Base-by-base conservation (phyloP, 2,113 vertebrate species). In the Colossoma macropomum region DNA sequence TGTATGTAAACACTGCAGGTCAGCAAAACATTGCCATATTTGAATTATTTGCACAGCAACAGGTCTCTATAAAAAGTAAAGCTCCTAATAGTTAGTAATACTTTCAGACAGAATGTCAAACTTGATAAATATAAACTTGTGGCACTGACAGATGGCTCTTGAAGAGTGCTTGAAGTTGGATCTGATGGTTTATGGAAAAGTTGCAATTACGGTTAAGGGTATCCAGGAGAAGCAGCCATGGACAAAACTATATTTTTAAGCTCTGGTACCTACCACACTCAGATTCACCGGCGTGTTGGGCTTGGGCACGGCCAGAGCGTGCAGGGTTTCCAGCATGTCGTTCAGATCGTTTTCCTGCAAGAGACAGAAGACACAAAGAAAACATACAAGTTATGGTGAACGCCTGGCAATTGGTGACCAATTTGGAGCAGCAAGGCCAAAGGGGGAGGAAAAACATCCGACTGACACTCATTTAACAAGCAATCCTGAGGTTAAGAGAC, bases 291-390 rank as follows among this genome's bases (percentile, higher is more conserved):
- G 94, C 87, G 95, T 97, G 74, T 96, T 96, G 32, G 96, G 95
- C 92, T 96, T 96, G 89, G 98, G 98, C 91, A 99, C 96, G 60
- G 96, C 95, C 89, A 97, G 95, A 79, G 89, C 93, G 86, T 98
- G 95, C 85, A 98, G 94, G 0, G 96, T 96, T 87, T 96, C 95
- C 89, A 99, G 94, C 89, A 97, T 93, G 90, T 97, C 96, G 83
- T 96, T 97, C 93, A 98, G 95, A 92, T 98, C 96, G 83, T 95
- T 94, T 92, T 98, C 97, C 98, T 99, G 84, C 0, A 79, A 89
- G 83, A 52, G 77, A 89, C 27, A 90, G 79, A 81, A 88, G 84
- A 84, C 76, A 84, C 27, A 48, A 66, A 27, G 84, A 60, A 85
- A 72, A 82, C 54, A 85, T 84, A 85, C 27, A 77, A 74, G 54